These are phyloP conservation scores for Theocolax elegans DNA, from an alignment of 1,140 invertebrate genomes.

Conservation along the genomic window DNA sequence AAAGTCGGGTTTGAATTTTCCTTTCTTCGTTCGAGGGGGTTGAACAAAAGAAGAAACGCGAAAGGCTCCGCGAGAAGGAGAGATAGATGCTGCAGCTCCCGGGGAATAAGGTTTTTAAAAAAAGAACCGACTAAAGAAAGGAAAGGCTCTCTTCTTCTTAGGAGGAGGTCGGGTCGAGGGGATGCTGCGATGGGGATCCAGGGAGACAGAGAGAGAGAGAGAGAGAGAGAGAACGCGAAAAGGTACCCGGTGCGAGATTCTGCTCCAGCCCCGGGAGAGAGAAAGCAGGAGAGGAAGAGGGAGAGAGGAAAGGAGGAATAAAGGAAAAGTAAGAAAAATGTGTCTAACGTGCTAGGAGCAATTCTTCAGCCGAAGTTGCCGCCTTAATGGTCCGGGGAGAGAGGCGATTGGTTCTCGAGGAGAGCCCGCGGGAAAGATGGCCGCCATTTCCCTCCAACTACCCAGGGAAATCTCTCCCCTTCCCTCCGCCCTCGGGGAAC, in stretches of 20 bases:
- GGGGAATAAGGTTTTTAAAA: too few species aligned
- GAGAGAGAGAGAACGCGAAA: conserved; percentile 22
- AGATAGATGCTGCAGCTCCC: background rate
- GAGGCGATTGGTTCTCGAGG: conserved; percentile 68
- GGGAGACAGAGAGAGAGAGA: background rate
- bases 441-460: conserved; percentile 69
- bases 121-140: conserved; percentile 27
- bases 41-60: conserved; percentile 64
- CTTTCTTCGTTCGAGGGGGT: conserved; percentile 9
- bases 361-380: conserved; percentile 68
- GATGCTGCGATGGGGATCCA: background rate
- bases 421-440: conserved; percentile 67
- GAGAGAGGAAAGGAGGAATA: conserved; percentile 62
- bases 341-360: conserved; percentile 68
- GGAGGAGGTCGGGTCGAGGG: conserved; percentile 15
- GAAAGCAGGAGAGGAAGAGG: conserved; percentile 50
- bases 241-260: conserved; percentile 3
- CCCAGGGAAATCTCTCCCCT: conserved; percentile 58
- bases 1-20: background rate
- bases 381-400: conserved; percentile 64
- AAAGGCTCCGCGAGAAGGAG: conserved; percentile 46
- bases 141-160: conserved; percentile 14
- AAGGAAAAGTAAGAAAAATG: conserved; percentile 71
- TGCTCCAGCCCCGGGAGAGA: conserved; percentile 22
- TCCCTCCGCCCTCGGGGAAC: too few species aligned